Base-by-base conservation (phyloP, 2,797 vertebrate genomes). In the Caiman crocodilus region DNA sequence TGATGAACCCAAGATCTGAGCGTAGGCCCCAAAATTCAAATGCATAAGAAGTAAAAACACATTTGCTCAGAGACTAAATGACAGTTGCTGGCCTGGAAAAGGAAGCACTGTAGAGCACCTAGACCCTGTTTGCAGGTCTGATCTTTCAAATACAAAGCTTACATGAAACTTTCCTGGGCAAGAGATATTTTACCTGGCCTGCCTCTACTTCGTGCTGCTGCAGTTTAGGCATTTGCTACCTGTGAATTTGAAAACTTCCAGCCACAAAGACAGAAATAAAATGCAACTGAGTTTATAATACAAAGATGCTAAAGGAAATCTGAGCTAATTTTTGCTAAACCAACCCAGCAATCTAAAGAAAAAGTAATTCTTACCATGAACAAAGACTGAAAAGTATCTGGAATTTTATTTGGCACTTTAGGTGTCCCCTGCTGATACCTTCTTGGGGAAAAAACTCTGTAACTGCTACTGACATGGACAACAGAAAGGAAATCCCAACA, bases 371-470 rank as follows among this genome's bases (percentile, higher is more conserved):
- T 94, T 63, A 93, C 56, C 61, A 30, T 14, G 77, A 93, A 71
- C 76, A 93, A 79, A 90, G 79, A 93, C 65, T 79, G 92, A 94
- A 96, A 94, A 77, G 63, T 87, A 94, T 96, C 59, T 88, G 89
- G 90, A 97, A 96, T 93, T 88, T 94, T 93, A 96, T 94, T 94
- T 95, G 82, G 60, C 91, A 85, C 25, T 96, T 86, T 23, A 94
- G 76, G 56, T 76, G 91, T 85, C 91, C 90, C 93, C 89, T 82
- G 79, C 77, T 95, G 90, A 86, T 63, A 93, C 55, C 15, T 69
- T 79, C 79, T 89, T 88, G 89, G 35, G 82, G 92, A 71, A 90
- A 95, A 95, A 93, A 79, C 76, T 84, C 82, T 14, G 7, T 90
- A 94, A 93, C 90, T 93, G 75, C 57, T 96, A 96, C 25, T 88